A percentile compares a stretch with the other conserved stretches of the same genome.
These are phyloP conservation scores for Abscondita cerata DNA, from an alignment of 2,888 invertebrate genomes.

Conservation along the genomic window DNA sequence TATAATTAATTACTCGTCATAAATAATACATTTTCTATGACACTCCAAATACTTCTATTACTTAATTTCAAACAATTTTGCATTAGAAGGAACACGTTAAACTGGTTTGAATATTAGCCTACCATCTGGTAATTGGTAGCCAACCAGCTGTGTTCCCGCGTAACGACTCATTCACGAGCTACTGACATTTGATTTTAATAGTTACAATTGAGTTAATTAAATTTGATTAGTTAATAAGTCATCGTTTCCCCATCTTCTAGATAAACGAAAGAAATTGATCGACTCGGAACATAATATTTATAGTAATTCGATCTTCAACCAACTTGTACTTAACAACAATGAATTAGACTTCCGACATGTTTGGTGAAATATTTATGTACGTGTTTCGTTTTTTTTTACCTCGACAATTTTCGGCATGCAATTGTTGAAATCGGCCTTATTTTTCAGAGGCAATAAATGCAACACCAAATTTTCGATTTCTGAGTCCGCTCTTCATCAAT, in stretches of 20 bases:
- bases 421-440: not conserved
- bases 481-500: constrained; percentile 84
- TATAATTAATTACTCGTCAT: too few relatives aligned
- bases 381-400: not conserved
- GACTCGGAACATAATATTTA: not conserved
- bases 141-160: constrained; percentile 13
- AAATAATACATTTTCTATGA: too few relatives aligned
- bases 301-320: not conserved
- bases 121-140: constrained; percentile 15
- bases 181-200: constrained; percentile 17
- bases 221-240: constrained; percentile 4
- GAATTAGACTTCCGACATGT: not conserved
- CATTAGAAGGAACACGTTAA: constrained; percentile 3
- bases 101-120: constrained; percentile 18
- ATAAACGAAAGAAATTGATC: not conserved
- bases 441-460: constrained; percentile 27
- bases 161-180: constrained; percentile 10
- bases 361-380: constrained; percentile 1
- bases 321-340: not conserved
- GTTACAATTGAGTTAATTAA: constrained; percentile 15
- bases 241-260: not conserved
- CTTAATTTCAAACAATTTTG: too few relatives aligned
- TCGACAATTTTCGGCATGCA: not conserved
- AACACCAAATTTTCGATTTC: constrained; percentile 79
- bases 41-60: too few relatives aligned